Evolutionary conservation across 2,797 vertebrate species (phyloP), one percentile per base, ranked within the genome.

Genomic region (Sphaeramia orbicularis): DNA sequence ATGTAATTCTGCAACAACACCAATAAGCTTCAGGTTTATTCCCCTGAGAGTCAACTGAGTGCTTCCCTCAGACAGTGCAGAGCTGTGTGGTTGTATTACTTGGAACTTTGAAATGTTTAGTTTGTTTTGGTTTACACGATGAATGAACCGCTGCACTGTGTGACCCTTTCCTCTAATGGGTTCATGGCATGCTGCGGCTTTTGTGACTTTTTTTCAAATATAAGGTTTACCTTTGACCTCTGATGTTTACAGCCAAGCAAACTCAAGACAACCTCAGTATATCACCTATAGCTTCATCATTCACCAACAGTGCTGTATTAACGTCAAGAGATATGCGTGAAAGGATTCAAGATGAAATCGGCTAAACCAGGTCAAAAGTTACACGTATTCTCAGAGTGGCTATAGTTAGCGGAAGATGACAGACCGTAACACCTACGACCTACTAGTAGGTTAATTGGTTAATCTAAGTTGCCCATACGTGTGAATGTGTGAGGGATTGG

Each of bases 1-100:
- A 83, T 69, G 58, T 65, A 72, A 78, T 81, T 83, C 56, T 63
- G 40, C 73, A 78, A 63, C 71, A 82, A 48, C 79, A 78, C 64
- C 76, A 80, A 77, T 75, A 80, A 85, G 67, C 43, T 67, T 65
- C n/a, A 57, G 59, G 44, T 70, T 57, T 65, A 60, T 41, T 69
- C 60, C 30, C 53, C 11, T 0, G 16, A 68, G 72, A 81, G 48
- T 11, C 12, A 15, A n/a, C 45, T 13, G 55, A 43, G 65, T 15
- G 48, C 58, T 50, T 77, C 53, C 56, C 38, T 15, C 65, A 15
- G 66, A 32, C 68, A 37, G 36, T 50, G 51, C n/a, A 52, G 19
- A 38, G 6, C 40, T 30, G 49, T 24, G 59, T 21, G 44, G 10
- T 58, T 36, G 70, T 57, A 44, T 69, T 53, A 43, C 36, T 40